Base-by-base conservation (phyloP, 2,888 invertebrate genomes). In the Drosophila infuscata region DNA sequence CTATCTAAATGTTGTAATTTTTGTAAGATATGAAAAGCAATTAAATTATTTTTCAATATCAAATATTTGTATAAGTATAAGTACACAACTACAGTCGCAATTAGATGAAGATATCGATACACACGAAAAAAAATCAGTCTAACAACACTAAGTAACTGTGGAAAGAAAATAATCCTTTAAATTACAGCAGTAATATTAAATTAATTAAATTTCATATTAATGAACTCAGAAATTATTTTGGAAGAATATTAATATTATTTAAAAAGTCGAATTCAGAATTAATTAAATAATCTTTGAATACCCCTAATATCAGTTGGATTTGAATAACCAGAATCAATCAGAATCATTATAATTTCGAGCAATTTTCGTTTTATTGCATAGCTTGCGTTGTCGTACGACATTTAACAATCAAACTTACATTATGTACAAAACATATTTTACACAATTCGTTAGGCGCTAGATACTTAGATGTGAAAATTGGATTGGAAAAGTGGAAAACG, bases 281-380 rank as follows among this genome's bases (percentile, higher is more conserved):
- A 15, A 15, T 15, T 46, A 25, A 46, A 25, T 4, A 15, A 2
- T 20, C 46, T 2, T 46, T 25, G 15, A 46, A 25, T 25, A 25
- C 2, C 25, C 20, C 20, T 46, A 25, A 15, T 2, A 15, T 8
- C 15, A 20, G 20, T 46, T 15, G 20, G 25, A 12, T 8, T 25
- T 46, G 8, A 15, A 25, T 25, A 8, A 46, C 15, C 15, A 8
- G 29, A 15, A 25, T 46, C 8, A 54, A 25, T 32, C 4, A 32
- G 32, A 32, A 46, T 30, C 11, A n/a, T n/a, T 41, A 20, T 11
- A 29, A 59, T 77, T 77, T 75, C 15, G 63, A 66, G 85, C 89
- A 89, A 81, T 88, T 72, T 90, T 86, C 33, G 76, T 90, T 88
- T 86, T 90, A 90, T 86, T 86, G 85, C 85, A 61, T 58, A 76